Conservation (phyloP, 1,140 invertebrate species). For the Pygmarrhopalites habei region DNA sequence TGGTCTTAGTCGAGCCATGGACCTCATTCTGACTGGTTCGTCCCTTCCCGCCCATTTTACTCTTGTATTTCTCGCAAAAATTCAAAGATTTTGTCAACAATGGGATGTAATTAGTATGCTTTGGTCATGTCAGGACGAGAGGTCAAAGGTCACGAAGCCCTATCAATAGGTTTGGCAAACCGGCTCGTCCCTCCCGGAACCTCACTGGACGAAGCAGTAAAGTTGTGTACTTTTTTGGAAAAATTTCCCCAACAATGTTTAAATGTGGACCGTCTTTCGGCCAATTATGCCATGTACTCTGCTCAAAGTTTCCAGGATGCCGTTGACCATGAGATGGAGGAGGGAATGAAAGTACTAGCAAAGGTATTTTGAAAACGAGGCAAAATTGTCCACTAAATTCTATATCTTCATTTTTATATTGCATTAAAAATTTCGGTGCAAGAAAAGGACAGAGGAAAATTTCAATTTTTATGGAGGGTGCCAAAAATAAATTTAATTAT, state of each 20-base stretch:
- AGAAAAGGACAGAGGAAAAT: too few relatives aligned
- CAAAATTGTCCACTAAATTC: too few relatives aligned
- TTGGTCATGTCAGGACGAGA: too few relatives aligned
- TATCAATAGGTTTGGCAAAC: constrained; percentile 51
- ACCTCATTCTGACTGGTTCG: constrained; percentile 54
- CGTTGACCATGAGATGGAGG: constrained; percentile 46
- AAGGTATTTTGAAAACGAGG: too few relatives aligned
- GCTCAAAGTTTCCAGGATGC: constrained; percentile 47
- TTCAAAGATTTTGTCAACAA: too few relatives aligned
- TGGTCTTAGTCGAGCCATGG: constrained; percentile 51
- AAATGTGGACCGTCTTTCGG: constrained; percentile 62
- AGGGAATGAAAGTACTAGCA: constrained; percentile 44
- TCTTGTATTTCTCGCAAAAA: too few relatives aligned
- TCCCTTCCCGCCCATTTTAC: too few relatives aligned
- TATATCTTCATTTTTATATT: too few relatives aligned
- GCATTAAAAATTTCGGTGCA: too few relatives aligned
- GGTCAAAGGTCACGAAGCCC: constrained; percentile 49
- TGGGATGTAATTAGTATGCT: too few relatives aligned
- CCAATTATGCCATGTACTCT: constrained; percentile 52
- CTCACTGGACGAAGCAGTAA: constrained; percentile 67
- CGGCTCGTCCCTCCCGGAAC: constrained; percentile 48
- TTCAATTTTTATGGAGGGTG: too few relatives aligned
- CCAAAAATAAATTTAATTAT: too few relatives aligned
- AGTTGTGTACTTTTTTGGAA: constrained; percentile 61
- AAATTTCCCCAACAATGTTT: constrained; percentile 76